These are phyloP conservation scores for Temnothorax ravouxi DNA, from an alignment of 2,888 invertebrate species.

Conservation along the genomic window DNA sequence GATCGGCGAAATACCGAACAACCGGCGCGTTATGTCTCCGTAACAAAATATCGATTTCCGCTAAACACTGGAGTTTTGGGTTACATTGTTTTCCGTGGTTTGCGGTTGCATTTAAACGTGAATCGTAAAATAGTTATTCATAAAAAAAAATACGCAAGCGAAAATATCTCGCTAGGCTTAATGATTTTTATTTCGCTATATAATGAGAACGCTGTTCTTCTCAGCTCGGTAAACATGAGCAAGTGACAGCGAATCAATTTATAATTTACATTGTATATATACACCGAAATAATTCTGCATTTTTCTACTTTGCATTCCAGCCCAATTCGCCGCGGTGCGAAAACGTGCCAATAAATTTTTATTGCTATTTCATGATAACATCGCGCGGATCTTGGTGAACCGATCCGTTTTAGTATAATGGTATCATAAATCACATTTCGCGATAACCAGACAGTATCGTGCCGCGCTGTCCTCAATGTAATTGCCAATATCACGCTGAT, in stretches of 20 bases:
- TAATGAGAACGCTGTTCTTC: neutral
- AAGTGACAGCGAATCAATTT: conserved; percentile 21
- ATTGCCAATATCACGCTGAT: conserved; percentile 67
- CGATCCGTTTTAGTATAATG: conserved; percentile 83
- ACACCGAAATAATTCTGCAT: neutral
- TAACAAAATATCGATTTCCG: conserved; percentile 66
- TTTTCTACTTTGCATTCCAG: conserved; percentile 64
- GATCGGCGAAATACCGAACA: conserved; percentile 64
- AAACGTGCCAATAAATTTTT: conserved; percentile 85
- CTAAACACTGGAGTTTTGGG: conserved; percentile 50
- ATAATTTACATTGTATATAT: neutral
- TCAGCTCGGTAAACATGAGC: neutral
- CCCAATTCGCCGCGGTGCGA: conserved; percentile 38
- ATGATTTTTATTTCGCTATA: neutral
- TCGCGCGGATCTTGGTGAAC: conserved; percentile 75
- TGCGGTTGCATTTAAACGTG: neutral
- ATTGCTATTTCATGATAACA: conserved; percentile 84
- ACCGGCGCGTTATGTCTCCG: conserved; percentile 55
- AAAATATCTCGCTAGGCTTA: neutral
- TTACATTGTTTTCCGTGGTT: conserved; percentile 49
- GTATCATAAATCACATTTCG: conserved; percentile 78
- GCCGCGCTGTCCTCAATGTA: conserved; percentile 55
- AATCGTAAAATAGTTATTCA: conserved; percentile 13
- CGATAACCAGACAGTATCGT: conserved; percentile 74
- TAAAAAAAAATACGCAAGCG: neutral